Evolutionary conservation across 2,113 vertebrate genomes (phyloP), one percentile per base, ranked within the genome.

Genomic region (Toxostoma redivivum): DNA sequence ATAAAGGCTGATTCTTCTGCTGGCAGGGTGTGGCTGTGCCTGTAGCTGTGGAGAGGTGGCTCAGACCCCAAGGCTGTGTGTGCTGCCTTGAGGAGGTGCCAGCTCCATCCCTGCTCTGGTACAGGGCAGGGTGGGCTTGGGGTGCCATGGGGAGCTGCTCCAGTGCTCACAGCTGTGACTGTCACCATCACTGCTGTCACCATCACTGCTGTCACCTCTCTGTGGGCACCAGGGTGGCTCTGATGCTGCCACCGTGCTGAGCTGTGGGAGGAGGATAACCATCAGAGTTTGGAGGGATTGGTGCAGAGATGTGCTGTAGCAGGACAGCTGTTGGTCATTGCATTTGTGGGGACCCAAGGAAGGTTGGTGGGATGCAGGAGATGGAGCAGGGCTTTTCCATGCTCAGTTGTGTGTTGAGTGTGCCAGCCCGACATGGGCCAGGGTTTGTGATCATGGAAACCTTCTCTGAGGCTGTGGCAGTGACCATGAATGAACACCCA

Each of bases 11-110:
- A 12, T 23, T 65, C 0, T 9, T 16, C 1, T 11, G 25, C 17
- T 73, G 64, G 1, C 15, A 23, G 72, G 40, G 38, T 50, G 60
- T 44, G 33, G 3, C 27, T 15, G 48, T 3, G 2, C 28, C 53
- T 25, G 64, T 8, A 27, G 33, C 64, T 42, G 77, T 42, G 37
- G 28, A 0, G 2, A 23, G 47, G 65, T 1, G 21, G 72, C 56
- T 15, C 31, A 3, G 42, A 12, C 24, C 44, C 48, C 33, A 5
- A 1, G 0, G 0, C 8, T 0, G 4, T 0, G 10, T 7, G 37
- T 58, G 86, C 67, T 61, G 44, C 80, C 58, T 42, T 0, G 10
- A 4, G 79, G 44, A 15, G 42, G 8, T 17, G 74, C 48, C 38
- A 33, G 69, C 91, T 80, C 80, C 21, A 2, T 80, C 69, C 48